A percentile compares a stretch with the other conserved stretches of the same genome.
Conservation (phyloP, 2,797 vertebrate genomes). For the Thamnophis elegans region DNA sequence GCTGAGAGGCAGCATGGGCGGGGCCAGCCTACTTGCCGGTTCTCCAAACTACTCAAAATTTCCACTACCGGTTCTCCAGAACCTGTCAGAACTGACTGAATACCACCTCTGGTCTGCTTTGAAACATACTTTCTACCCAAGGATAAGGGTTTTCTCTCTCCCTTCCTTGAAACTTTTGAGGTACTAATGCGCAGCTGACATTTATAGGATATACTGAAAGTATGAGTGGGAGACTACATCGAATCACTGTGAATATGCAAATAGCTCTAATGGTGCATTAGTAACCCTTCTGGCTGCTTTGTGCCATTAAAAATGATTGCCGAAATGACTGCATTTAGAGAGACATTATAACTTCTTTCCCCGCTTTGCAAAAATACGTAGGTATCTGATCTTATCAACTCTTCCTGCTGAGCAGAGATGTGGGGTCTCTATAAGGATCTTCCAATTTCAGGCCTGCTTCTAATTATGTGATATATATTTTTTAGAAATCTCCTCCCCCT, state of each 20-base stretch:
- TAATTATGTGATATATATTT: not conserved
- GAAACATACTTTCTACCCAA: no score
- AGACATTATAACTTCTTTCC: constrained; percentile 10
- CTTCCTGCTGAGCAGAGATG: not conserved
- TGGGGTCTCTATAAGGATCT: not conserved
- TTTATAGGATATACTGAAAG: not conserved
- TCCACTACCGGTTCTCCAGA: no score
- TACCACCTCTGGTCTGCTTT: no score
- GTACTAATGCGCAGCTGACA: not conserved
- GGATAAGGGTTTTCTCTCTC: not conserved
- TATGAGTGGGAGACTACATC: not conserved
- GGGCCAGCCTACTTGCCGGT: no score
- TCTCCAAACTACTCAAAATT: no score
- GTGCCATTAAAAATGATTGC: constrained; percentile 38
- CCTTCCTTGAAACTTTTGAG: not conserved
- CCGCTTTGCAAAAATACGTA: constrained; percentile 12
- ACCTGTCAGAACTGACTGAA: no score
- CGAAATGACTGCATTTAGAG: constrained; percentile 33
- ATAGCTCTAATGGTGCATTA: constrained; percentile 32
- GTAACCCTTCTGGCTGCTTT: constrained; percentile 15
- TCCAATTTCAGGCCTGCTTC: not conserved
- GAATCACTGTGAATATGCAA: constrained; percentile 27
- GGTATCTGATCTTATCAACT: constrained; percentile 8
- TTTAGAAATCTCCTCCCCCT: not conserved
- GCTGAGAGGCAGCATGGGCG: no score